Evolutionary conservation across 2,113 vertebrate species (phyloP).

Genomic region (Nibea coibor): DNA sequence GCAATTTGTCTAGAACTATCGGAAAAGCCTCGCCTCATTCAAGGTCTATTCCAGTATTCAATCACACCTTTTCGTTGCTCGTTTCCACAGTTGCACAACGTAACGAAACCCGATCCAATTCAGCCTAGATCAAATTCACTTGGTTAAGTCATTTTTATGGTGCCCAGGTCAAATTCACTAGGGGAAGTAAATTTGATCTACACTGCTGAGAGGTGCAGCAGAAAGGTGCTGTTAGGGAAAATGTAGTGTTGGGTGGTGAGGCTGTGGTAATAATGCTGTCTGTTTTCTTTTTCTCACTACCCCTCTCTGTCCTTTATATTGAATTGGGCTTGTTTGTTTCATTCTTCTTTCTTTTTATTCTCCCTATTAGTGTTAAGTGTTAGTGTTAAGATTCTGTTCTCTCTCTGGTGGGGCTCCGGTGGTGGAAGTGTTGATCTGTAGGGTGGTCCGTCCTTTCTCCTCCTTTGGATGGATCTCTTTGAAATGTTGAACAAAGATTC

Average conservation of each 20-base stretch:
- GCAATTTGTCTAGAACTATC: constrained; percentile 51
- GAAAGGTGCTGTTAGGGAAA: constrained; percentile 26
- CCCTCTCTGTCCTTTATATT: background rate
- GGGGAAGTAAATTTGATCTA: constrained; percentile 60
- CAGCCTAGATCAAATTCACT: constrained; percentile 62
- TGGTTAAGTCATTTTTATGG: constrained; percentile 61
- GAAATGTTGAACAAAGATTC: background rate
- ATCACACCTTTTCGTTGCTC: constrained; percentile 25
- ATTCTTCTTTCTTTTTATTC: background rate
- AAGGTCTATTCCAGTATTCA: constrained; percentile 26
- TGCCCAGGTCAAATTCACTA: constrained; percentile 48
- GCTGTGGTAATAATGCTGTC: background rate
- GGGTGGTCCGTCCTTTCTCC: background rate
- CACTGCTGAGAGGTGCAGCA: constrained; percentile 17
- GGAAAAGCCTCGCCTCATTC: constrained; percentile 41
- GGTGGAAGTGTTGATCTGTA: background rate
- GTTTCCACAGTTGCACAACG: constrained; percentile 37
- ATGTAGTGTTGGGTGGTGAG: background rate
- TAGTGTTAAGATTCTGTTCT: background rate
- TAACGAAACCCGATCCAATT: constrained; percentile 41
- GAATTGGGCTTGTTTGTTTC: background rate
- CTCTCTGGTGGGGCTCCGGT: background rate
- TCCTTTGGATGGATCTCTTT: background rate
- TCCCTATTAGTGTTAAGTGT: background rate
- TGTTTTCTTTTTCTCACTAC: background rate